Conservation (phyloP, 2,888 invertebrate species). For the Prosapia bicincta region DNA sequence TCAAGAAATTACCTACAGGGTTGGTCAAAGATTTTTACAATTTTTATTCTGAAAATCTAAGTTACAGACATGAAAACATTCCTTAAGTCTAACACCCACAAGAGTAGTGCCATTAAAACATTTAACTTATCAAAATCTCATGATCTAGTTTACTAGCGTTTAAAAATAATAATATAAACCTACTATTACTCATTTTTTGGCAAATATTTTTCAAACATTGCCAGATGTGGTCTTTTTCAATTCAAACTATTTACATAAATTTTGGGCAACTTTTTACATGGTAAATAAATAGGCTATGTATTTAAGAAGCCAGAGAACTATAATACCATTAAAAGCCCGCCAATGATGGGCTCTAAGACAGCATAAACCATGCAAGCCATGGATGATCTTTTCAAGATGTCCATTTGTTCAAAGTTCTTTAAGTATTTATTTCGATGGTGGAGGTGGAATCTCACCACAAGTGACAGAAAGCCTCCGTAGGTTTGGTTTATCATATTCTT, state of each 20-base stretch:
- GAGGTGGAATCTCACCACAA: constrained; percentile 24
- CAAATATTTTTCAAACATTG: neutral
- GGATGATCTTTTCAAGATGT: constrained; percentile 2
- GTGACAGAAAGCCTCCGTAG: constrained; percentile 65
- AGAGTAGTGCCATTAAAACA: neutral
- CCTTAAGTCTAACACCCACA: neutral
- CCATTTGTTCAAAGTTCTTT: neutral
- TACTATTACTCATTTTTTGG: neutral
- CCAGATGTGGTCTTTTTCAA: neutral
- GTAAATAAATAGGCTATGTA: neutral
- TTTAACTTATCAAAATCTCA: neutral
- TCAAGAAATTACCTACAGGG: neutral
- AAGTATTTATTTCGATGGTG: neutral
- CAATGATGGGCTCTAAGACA: neutral
- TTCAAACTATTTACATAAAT: neutral
- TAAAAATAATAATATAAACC: neutral
- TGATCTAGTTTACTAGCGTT: neutral
- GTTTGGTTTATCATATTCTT: constrained; percentile 78
- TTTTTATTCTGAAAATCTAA: neutral
- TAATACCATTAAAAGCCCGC: neutral
- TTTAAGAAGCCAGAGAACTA: neutral
- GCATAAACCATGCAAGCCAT: neutral
- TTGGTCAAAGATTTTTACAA: neutral
- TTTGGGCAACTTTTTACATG: neutral
- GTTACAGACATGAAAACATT: neutral